Base-by-base conservation (phyloP, 64 coral and sea anemone species). In the Anthopleura sola region DNA sequence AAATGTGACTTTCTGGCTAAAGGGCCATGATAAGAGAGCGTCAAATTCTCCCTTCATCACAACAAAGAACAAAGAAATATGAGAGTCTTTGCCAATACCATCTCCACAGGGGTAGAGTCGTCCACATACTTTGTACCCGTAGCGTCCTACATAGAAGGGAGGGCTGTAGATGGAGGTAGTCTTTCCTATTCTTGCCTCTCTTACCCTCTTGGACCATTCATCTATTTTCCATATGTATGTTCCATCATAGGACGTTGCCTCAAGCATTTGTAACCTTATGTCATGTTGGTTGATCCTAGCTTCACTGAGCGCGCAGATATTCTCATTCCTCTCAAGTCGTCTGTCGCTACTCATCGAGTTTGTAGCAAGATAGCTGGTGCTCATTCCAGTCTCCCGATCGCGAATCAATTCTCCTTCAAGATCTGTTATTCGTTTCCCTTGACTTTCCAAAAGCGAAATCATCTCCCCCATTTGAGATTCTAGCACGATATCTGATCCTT, bases 251-350 rank as follows among this genome's bases (percentile, higher is more conserved):
- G 12, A 18, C 19, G 55, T 14, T 56, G 14, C 14, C 17, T 56
- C 55, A 3, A 56, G 88, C 80, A 75, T 84, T 53, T 84, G 80
- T 38, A 89, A 37, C 40, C 83, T 82, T 18, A 89, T 31, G 49
- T 89, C 81, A 39, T 89, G 88, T 76, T 89, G 80, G 4, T 81
- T 47, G 32, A 83, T 81, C 20, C 81, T 56, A 28, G 82, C 64
- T 33, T 88, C 87, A 53, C 71, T 78, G 21, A 88, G 29, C 10
- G 88, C 88, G 3, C 68, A 37, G 19, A 75, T 49, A 44, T 89
- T 62, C 33, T 89, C 88, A 71, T 74, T 50, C 38, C 66, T 84
- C 7, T 83, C 79, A 3, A 89, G 29, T 24, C 88, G 88, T 15
- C 60, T 69, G 6, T 15, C 48, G 75, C 33, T 78, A n/a, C n/a